These are phyloP conservation scores for Dendrolimus pini DNA, from an alignment of 2,888 invertebrate genomes.

Conservation along the genomic window DNA sequence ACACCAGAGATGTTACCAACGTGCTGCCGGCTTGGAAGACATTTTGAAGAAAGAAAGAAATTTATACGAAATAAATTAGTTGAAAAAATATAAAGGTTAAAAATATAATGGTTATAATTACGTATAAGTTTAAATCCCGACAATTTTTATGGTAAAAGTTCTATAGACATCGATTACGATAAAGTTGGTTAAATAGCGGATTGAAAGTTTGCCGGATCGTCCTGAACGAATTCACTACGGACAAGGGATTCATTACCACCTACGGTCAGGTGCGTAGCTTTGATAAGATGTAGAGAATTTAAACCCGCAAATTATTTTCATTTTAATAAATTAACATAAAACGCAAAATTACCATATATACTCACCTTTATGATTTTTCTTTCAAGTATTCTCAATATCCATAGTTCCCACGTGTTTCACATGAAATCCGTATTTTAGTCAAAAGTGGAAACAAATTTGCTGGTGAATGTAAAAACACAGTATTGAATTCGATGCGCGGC, in stretches of 20 bases:
- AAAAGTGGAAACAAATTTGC: slow-evolving; percentile 30
- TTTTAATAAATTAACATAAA: too few species aligned
- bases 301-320: too few species aligned
- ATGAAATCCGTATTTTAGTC: slow-evolving; percentile 35
- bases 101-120: too few species aligned
- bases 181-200: slow-evolving; percentile 31
- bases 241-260: slow-evolving; percentile 26
- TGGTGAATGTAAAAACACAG: slow-evolving; percentile 35
- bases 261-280: slow-evolving; percentile 10
- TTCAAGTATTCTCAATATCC: slow-evolving; percentile 45
- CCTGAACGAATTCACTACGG: slow-evolving; percentile 20
- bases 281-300: too few species aligned
- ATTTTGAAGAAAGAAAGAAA: too few species aligned
- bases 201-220: slow-evolving; percentile 31
- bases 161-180: slow-evolving; percentile 24
- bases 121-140: too few species aligned
- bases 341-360: slow-evolving; percentile 2
- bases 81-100: too few species aligned
- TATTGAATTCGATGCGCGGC: slow-evolving; percentile 26
- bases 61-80: too few species aligned
- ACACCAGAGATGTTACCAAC: too few species aligned
- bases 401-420: slow-evolving; percentile 37
- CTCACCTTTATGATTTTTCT: slow-evolving; percentile 17
- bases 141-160: too few species aligned
- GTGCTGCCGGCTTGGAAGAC: too few species aligned